A percentile compares a stretch with the other conserved stretches of the same genome.
phyloP scores from a whole-genome alignment of 2,797 vertebrate genomes.

The Tarsius wallacei region DNA sequence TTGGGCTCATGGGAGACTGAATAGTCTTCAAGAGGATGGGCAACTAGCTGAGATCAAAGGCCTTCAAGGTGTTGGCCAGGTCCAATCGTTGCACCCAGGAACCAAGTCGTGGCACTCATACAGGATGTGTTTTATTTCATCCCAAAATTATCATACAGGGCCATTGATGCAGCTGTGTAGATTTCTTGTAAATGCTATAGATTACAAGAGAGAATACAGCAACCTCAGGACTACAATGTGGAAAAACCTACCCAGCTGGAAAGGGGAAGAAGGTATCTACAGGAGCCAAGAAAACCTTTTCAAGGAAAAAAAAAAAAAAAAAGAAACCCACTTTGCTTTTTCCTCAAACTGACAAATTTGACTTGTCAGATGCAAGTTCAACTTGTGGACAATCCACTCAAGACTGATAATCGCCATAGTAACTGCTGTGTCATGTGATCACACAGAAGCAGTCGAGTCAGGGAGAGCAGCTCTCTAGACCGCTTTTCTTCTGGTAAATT shows the following conservation, averaged over 20 bases:
- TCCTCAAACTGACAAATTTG: slow-evolving; percentile 82
- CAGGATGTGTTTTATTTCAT: background rate
- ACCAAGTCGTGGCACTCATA: background rate
- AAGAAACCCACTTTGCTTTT: slow-evolving; percentile 48
- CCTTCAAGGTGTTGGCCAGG: background rate
- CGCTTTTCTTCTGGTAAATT: slow-evolving; percentile 69
- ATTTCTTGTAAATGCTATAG: background rate
- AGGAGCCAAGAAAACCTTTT: slow-evolving; percentile 57
- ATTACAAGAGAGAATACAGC: background rate
- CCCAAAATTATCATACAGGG: background rate
- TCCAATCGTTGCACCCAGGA: background rate
- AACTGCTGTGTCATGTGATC: slow-evolving; percentile 70
- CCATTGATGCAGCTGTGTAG: accelerated
- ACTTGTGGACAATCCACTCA: slow-evolving; percentile 82
- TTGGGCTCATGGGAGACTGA: background rate
- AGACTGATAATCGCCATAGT: slow-evolving; percentile 83
- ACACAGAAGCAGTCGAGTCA: background rate
- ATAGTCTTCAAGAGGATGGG: background rate
- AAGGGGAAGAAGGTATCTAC: background rate
- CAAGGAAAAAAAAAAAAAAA: background rate
- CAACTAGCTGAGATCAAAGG: background rate
- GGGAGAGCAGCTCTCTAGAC: slow-evolving; percentile 45
- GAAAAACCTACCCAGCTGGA: background rate
- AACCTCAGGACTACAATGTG: background rate
- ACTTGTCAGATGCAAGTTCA: slow-evolving; percentile 86